Conservation (phyloP, 2,113 vertebrate genomes). For the Siniperca knerii region DNA sequence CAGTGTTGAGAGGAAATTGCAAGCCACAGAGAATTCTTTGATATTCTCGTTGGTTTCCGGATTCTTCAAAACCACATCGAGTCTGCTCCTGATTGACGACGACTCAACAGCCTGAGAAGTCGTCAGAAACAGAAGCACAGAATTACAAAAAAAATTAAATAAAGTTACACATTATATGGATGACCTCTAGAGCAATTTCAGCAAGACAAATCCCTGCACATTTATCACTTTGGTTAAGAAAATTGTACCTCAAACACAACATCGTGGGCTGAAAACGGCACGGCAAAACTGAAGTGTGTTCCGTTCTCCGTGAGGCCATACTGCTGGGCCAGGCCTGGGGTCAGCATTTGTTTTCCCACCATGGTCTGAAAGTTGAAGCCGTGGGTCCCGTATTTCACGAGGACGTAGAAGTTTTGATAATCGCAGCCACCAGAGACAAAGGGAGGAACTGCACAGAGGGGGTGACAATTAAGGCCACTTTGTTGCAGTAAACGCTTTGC, state of each 20-base stretch:
- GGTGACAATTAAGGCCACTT: neutral
- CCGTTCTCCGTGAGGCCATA: slow-evolving; percentile 65
- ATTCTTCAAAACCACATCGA: slow-evolving; percentile 60
- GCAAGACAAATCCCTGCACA: neutral
- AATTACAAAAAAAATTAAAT: accelerated
- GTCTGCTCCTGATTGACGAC: slow-evolving; percentile 55
- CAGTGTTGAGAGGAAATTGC: slow-evolving; percentile 61
- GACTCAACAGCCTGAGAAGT: slow-evolving; percentile 61
- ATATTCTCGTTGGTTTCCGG: slow-evolving; percentile 31
- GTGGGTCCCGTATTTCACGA: slow-evolving; percentile 65
- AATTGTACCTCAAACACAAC: slow-evolving; percentile 67
- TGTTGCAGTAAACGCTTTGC: neutral
- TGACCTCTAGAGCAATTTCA: neutral
- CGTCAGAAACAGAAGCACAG: neutral
- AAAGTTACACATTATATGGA: neutral
- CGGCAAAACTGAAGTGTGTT: slow-evolving; percentile 70
- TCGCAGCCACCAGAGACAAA: slow-evolving; percentile 68
- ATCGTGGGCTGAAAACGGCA: slow-evolving; percentile 62
- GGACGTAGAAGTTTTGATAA: slow-evolving; percentile 64
- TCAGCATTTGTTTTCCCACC: slow-evolving; percentile 65
- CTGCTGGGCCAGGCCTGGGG: slow-evolving; percentile 50
- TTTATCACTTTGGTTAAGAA: neutral
- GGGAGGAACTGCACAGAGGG: slow-evolving; percentile 54
- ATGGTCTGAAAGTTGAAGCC: slow-evolving; percentile 57
- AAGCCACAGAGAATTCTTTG: slow-evolving; percentile 71